Conservation (phyloP, 2,113 vertebrate species). For the Neolamprologus variostigma region DNA sequence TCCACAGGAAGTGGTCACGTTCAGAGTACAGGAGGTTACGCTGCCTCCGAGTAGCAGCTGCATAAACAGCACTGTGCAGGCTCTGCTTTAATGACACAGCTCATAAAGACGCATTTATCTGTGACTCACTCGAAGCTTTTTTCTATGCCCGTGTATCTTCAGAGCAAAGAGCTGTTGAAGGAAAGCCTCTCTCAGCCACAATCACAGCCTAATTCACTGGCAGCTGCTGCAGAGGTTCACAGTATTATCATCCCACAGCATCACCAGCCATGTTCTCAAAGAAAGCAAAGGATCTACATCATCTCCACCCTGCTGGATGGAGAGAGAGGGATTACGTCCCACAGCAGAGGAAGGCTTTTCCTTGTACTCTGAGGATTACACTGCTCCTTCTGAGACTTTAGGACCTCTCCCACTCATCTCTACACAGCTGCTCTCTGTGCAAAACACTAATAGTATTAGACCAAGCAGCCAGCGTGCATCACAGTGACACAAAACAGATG, state of each 20-base stretch:
- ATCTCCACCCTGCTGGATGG: neutral
- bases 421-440: neutral
- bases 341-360: neutral
- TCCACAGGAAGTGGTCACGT: neutral
- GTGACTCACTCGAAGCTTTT: neutral
- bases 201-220: neutral
- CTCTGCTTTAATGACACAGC: neutral
- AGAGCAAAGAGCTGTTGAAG: neutral
- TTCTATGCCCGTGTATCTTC: neutral
- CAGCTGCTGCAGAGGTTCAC: neutral
- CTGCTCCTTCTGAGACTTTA: neutral
- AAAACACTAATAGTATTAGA: neutral
- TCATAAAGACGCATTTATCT: neutral
- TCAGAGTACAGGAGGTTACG: neutral
- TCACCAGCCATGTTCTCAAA: neutral
- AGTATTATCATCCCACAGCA: neutral
- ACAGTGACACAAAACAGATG: neutral
- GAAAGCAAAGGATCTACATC: neutral
- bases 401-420: neutral
- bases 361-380: neutral
- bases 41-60: neutral
- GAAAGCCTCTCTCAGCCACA: neutral
- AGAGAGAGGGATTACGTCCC: neutral
- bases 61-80: neutral
- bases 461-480: neutral